Conservation (phyloP, 1,140 invertebrate genomes). For the Elysia chlorotica region DNA sequence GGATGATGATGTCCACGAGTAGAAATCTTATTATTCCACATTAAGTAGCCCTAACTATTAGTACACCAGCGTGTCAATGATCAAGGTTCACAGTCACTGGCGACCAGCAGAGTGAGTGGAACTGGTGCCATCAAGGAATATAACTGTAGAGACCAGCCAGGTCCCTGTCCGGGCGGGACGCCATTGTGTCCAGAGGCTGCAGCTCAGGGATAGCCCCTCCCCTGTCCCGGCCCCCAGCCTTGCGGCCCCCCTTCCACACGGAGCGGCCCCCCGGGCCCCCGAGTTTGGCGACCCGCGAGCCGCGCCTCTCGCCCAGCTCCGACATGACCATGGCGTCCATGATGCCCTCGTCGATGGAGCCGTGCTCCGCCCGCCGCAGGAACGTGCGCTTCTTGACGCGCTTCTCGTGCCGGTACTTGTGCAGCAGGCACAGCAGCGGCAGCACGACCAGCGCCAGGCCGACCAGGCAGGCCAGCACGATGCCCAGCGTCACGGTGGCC, state of each 20-base stretch:
- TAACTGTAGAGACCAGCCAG: too few species aligned
- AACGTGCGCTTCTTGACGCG: slow-evolving; percentile 29
- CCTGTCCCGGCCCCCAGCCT: background rate
- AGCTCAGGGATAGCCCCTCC: slow-evolving; percentile 1
- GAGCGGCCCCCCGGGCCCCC: too few species aligned
- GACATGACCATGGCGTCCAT: slow-evolving; percentile 47
- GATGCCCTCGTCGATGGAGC: slow-evolving; percentile 34
- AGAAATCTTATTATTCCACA: too few species aligned
- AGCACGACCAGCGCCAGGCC: slow-evolving; percentile 44
- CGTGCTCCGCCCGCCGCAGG: slow-evolving; percentile 22
- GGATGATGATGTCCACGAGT: too few species aligned
- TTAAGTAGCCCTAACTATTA: too few species aligned
- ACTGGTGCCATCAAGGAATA: too few species aligned
- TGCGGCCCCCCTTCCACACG: background rate
- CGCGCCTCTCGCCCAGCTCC: slow-evolving; percentile 35
- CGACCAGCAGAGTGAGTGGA: too few species aligned
- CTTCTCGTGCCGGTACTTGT: slow-evolving; percentile 33
- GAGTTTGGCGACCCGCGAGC: background rate
- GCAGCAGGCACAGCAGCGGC: slow-evolving; percentile 49
- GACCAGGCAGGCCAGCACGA: slow-evolving; percentile 41
- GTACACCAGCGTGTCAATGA: too few species aligned
- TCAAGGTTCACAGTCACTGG: too few species aligned
- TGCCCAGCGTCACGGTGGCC: slow-evolving; percentile 35
- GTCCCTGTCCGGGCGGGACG: too few species aligned
- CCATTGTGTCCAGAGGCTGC: too few species aligned